These are phyloP conservation scores for Nasonia longicornis DNA, from an alignment of 1,140 invertebrate species.

Conservation along the genomic window DNA sequence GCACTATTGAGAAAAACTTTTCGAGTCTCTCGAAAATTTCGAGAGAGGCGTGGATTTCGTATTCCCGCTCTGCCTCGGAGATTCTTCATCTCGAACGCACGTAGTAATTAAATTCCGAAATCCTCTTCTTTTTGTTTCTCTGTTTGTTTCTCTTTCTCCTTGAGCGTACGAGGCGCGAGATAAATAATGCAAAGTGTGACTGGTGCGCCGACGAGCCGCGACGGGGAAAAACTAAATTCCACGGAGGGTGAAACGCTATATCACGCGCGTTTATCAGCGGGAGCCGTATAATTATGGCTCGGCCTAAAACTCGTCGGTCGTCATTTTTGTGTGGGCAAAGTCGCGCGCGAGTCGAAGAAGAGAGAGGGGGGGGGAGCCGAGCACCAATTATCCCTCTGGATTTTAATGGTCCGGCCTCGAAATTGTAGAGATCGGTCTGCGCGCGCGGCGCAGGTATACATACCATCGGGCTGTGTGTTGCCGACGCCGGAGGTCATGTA, in stretches of 20 bases:
- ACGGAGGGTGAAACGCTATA: conserved; percentile 21
- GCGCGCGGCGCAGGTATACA: conserved; percentile 4
- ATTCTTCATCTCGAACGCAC: not conserved
- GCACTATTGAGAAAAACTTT: conserved; percentile 26
- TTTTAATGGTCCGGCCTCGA: conserved; percentile 61
- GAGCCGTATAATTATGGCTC: conserved; percentile 30
- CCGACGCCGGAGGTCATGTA: conserved; percentile 51
- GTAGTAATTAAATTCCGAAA: not conserved
- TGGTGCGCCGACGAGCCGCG: not conserved
- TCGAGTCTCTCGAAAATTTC: conserved; percentile 15
- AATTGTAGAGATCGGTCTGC: conserved; percentile 58
- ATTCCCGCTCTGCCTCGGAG: not conserved
- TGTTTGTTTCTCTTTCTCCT: not conserved
- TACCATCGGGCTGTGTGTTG: not conserved
- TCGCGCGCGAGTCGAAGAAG: conserved; percentile 29
- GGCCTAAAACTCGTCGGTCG: conserved; percentile 27
- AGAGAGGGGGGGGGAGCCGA: conserved; percentile 41
- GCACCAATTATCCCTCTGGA: conserved; percentile 60
- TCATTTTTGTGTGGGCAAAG: conserved; percentile 44
- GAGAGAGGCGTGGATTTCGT: not conserved
- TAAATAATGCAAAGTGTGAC: not conserved
- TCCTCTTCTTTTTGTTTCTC: not conserved
- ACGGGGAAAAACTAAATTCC: not conserved
- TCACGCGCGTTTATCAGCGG: conserved; percentile 16
- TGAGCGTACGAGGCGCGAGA: too few relatives aligned